A percentile compares a stretch with the other conserved stretches of the same genome.
These are phyloP conservation scores for Mesochorus sp. DNA, from an alignment of 2,888 invertebrate genomes.

Conservation along the genomic window DNA sequence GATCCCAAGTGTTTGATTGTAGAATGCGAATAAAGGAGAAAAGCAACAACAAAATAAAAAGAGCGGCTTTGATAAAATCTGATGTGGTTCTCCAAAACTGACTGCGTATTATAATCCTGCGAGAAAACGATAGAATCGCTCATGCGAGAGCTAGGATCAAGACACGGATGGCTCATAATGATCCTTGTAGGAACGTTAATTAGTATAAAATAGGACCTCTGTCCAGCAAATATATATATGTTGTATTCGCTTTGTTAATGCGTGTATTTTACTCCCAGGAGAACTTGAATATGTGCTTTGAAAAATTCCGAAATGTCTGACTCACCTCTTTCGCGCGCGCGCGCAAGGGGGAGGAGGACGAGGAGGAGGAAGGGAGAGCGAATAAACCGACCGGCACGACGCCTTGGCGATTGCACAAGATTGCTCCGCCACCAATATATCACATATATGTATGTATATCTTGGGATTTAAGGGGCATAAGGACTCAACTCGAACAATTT, in stretches of 20 bases:
- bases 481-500: background rate
- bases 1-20: conserved; percentile 34
- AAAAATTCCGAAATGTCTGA: conserved; percentile 58
- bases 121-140: no score
- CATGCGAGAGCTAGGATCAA: conserved; percentile 4
- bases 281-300: conserved; percentile 17
- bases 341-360: conserved; percentile 1
- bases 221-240: background rate
- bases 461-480: background rate
- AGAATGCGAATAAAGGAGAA: conserved; percentile 9
- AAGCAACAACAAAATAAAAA: background rate
- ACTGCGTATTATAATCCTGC: conserved; percentile 12
- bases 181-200: conserved; percentile 49
- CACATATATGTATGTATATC: conserved; percentile 1
- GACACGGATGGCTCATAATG: conserved; percentile 17
- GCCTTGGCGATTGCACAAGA: conserved; percentile 54
- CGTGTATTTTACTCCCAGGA: conserved; percentile 1
- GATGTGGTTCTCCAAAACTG: background rate
- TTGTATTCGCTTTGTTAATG: background rate
- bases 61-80: conserved; percentile 16
- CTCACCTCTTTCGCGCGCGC: conserved; percentile 28
- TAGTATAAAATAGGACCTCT: conserved; percentile 53
- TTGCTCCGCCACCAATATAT: conserved; percentile 18
- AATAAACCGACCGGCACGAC: conserved; percentile 41
- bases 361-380: conserved; percentile 12